These are phyloP conservation scores for Platysternon megacephalum DNA, from an alignment of 2,113 vertebrate species.

Conservation along the genomic window DNA sequence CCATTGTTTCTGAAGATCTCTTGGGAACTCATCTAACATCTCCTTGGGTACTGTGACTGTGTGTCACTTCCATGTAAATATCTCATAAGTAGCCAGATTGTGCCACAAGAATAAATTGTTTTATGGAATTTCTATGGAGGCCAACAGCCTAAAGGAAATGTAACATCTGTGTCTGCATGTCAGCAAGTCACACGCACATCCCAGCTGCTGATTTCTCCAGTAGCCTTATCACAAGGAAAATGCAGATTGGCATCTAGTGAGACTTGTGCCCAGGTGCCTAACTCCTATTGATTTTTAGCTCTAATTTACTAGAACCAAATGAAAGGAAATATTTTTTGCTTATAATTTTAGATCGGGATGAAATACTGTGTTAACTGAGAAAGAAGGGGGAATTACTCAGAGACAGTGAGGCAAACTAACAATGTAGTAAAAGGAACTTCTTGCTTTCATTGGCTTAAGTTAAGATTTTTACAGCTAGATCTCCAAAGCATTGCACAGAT, in stretches of 20 bases:
- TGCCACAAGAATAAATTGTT: background rate
- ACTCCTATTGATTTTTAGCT: background rate
- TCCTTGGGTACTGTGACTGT: background rate
- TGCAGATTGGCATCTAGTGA: background rate
- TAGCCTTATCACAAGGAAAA: background rate
- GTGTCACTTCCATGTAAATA: background rate
- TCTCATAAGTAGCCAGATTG: background rate
- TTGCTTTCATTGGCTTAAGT: slow-evolving; percentile 13
- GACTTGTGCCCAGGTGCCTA: background rate
- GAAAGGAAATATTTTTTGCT: background rate
- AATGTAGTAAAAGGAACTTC: background rate
- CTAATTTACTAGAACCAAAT: background rate
- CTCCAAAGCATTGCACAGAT: background rate
- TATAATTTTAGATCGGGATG: background rate
- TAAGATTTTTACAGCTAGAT: slow-evolving; percentile 10
- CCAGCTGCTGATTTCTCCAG: background rate
- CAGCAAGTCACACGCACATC: background rate
- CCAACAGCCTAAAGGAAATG: background rate
- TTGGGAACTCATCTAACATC: background rate
- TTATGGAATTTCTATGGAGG: background rate
- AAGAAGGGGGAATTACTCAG: background rate
- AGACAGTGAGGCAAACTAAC: background rate
- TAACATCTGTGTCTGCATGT: background rate
- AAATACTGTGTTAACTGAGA: background rate
- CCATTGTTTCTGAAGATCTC: slow-evolving; percentile 8